phyloP scores from a whole-genome alignment of 2,113 vertebrate genomes.

The Podarcis muralis region DNA sequence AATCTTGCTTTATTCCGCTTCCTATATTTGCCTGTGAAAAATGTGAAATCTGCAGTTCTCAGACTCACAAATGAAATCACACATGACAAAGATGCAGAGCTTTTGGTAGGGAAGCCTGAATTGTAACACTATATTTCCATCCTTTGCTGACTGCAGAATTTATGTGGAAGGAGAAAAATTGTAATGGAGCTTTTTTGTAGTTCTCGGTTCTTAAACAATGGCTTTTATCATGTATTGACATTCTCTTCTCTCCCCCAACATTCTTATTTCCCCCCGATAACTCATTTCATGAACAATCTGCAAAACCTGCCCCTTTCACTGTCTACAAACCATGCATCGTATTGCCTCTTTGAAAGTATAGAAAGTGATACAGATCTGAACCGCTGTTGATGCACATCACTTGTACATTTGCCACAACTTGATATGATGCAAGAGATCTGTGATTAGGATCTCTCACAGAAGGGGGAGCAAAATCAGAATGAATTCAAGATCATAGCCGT shows the following conservation, averaged over 20 bases:
- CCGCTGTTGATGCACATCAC: background rate
- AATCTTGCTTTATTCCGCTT: constrained; percentile 26
- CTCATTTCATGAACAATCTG: background rate
- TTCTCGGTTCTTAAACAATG: background rate
- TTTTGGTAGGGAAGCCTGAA: background rate
- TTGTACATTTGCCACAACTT: background rate
- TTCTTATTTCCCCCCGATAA: background rate
- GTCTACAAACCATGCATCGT: background rate
- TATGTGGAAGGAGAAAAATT: background rate
- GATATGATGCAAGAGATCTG: background rate
- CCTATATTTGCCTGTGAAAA: constrained; percentile 8
- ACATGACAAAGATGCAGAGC: constrained; percentile 34
- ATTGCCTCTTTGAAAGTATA: background rate
- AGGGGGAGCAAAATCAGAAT: background rate
- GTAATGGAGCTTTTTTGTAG: background rate
- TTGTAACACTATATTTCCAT: constrained; percentile 11
- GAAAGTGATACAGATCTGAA: background rate
- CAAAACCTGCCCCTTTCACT: background rate
- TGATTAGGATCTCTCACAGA: background rate
- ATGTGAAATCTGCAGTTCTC: constrained; percentile 31
- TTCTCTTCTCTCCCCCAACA: background rate
- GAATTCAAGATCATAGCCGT: background rate
- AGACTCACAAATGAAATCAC: constrained; percentile 12
- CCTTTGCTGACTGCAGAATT: constrained; percentile 21
- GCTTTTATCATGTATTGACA: background rate